A percentile compares a stretch with the other conserved stretches of the same genome.
phyloP scores from a whole-genome alignment of 1,140 invertebrate genomes.

The Neodiprion pinetum region DNA sequence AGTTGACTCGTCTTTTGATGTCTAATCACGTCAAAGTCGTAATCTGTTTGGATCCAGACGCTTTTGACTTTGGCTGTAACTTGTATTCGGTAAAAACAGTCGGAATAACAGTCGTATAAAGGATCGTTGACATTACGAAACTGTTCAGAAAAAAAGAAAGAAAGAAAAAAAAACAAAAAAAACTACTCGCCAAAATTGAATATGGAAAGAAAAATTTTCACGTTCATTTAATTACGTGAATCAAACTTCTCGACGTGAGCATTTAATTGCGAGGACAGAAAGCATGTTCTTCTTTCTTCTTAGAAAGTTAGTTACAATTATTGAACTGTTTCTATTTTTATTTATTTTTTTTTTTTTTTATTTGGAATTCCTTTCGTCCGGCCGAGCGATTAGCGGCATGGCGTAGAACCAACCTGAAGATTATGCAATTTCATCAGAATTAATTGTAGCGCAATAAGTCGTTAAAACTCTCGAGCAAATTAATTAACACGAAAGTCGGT shows the following conservation, averaged over 20 bases:
- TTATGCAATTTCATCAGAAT: constrained; percentile 52
- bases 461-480: constrained; percentile 54
- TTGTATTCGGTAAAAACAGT: no score
- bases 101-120: no score
- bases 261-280: no score
- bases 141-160: no score
- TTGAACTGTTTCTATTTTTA: not conserved
- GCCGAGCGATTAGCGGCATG: constrained; percentile 3
- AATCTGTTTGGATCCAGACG: no score
- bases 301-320: not conserved
- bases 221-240: not conserved
- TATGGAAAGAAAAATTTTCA: not conserved
- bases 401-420: constrained; percentile 9
- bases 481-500: constrained; percentile 54
- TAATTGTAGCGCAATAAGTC: constrained; percentile 58
- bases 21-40: no score
- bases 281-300: no score
- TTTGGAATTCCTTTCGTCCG: not conserved
- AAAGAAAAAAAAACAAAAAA: no score
- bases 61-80: no score
- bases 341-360: not conserved
- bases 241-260: not conserved
- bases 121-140: no score
- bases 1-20: no score
- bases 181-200: no score